A percentile compares a stretch with the other conserved stretches of the same genome.
These are phyloP conservation scores for Mactromeris polynyma DNA, from an alignment of 2,888 invertebrate genomes.

Conservation along the genomic window DNA sequence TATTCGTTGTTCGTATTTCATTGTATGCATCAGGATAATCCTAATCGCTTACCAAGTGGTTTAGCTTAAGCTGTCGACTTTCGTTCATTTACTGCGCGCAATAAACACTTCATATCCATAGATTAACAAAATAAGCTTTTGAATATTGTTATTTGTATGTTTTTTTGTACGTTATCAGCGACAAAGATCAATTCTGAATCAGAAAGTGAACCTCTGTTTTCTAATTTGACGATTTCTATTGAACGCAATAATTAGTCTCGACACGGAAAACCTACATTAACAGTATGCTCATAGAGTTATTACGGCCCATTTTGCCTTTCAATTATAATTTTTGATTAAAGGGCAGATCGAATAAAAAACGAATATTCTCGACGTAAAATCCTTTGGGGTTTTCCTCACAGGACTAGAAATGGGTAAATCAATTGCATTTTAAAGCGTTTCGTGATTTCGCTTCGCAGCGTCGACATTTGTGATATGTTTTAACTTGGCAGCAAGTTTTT, in stretches of 20 bases:
- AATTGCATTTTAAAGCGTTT: not conserved
- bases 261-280: not conserved
- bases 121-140: not conserved
- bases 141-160: not conserved
- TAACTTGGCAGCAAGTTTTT: not conserved
- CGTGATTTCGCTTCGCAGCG: not conserved
- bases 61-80: not conserved
- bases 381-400: not conserved
- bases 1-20: not conserved
- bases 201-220: slow-evolving; percentile 9
- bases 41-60: not conserved
- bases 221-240: not conserved
- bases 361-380: not conserved
- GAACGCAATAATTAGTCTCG: not conserved
- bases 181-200: not conserved
- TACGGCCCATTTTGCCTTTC: not conserved
- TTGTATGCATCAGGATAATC: not conserved
- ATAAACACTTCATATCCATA: not conserved
- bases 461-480: not conserved
- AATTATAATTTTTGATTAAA: not conserved
- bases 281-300: not conserved
- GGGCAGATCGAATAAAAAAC: not conserved
- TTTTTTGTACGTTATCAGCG: not conserved
- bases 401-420: not conserved
- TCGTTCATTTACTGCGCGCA: not conserved